Percentiles rank a stretch among this genome's conserved stretches.
Conservation (phyloP, 2,888 invertebrate species). For the Icerya purchasi region DNA sequence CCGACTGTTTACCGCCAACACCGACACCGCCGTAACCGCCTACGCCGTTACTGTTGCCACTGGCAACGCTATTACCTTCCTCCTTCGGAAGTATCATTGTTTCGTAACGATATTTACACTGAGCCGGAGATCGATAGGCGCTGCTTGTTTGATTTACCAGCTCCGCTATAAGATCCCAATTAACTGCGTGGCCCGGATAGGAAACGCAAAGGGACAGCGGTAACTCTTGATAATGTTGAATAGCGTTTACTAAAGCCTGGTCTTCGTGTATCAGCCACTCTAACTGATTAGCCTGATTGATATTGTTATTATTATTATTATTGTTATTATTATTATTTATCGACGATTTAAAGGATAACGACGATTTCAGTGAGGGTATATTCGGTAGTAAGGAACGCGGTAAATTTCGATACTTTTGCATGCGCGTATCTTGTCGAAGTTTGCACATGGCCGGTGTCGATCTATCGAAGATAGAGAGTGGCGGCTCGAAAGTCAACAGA, state of each 20-base stretch:
- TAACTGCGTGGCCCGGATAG: slow-evolving; percentile 68
- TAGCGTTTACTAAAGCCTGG: slow-evolving; percentile 44
- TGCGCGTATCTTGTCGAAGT: slow-evolving; percentile 51
- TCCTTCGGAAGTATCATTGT: slow-evolving; percentile 68
- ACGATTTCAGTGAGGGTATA: background rate
- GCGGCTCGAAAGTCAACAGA: slow-evolving; percentile 31
- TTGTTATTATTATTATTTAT: too few species aligned
- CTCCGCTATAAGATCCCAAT: slow-evolving; percentile 90
- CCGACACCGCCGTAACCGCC: too few species aligned
- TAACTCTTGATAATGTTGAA: slow-evolving; percentile 35
- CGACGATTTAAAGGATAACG: slow-evolving; percentile 16
- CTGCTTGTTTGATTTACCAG: slow-evolving; percentile 70
- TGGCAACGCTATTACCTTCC: slow-evolving; percentile 46
- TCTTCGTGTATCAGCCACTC: slow-evolving; percentile 88
- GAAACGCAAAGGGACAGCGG: slow-evolving; percentile 51
- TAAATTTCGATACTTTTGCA: slow-evolving; percentile 43
- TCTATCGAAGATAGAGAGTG: slow-evolving; percentile 60
- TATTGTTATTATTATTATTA: too few species aligned
- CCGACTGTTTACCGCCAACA: too few species aligned
- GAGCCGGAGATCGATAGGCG: slow-evolving; percentile 70
- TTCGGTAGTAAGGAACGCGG: background rate
- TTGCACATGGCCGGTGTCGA: slow-evolving; percentile 51
- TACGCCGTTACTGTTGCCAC: slow-evolving; percentile 40
- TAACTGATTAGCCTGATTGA: slow-evolving; percentile 33
- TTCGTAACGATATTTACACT: slow-evolving; percentile 71